phyloP scores from a whole-genome alignment of 2,797 vertebrate genomes.

The Psittacula echo region DNA sequence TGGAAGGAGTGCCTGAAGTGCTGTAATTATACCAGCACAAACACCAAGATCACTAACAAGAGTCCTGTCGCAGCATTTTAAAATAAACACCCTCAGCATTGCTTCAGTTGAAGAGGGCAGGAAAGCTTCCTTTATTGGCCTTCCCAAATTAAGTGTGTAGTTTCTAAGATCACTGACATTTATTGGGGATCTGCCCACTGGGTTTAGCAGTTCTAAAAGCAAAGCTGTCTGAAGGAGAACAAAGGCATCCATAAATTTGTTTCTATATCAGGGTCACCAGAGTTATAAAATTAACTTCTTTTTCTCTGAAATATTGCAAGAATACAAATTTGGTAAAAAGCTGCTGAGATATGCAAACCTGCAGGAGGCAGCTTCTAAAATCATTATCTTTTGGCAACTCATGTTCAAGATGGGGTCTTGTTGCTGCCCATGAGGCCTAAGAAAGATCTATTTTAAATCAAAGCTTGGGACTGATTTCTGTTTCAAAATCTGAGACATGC shows the following conservation, averaged over 20 bases:
- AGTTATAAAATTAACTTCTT: neutral
- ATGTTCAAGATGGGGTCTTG: neutral
- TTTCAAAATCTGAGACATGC: slow-evolving; percentile 40
- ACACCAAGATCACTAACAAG: neutral
- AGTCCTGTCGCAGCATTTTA: neutral
- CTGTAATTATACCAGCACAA: neutral
- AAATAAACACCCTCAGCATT: neutral
- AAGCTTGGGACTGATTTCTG: slow-evolving; percentile 19
- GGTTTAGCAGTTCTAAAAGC: neutral
- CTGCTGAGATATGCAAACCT: neutral
- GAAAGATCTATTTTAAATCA: slow-evolving; percentile 35
- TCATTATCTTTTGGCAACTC: neutral
- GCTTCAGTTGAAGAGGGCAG: neutral
- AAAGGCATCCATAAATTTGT: neutral
- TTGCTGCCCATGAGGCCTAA: neutral
- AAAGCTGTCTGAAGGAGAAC: neutral
- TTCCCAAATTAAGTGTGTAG: neutral
- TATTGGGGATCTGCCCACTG: neutral
- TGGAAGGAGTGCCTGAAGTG: neutral
- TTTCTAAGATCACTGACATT: neutral
- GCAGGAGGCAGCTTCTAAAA: neutral
- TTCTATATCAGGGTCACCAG: neutral
- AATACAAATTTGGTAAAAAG: neutral
- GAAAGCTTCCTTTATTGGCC: neutral
- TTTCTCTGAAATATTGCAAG: neutral